Evolutionary conservation across 2,888 invertebrate species (phyloP), one percentile per base, ranked within the genome.

Genomic region (Willowsia nigromaculata): DNA sequence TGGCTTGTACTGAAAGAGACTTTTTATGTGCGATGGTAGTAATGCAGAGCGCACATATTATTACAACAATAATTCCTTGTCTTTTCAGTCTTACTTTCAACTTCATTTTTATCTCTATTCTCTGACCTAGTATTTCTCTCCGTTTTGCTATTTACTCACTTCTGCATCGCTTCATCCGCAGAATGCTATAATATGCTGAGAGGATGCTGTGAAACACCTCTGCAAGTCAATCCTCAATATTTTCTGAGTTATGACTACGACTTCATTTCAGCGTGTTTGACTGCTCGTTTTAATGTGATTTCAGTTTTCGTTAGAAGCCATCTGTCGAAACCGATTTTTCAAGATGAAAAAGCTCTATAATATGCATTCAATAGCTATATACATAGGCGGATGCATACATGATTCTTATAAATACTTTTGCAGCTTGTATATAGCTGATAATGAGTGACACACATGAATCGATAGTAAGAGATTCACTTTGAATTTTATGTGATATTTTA

Each of bases 61-160:
- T n/a, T 37, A 40, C 15, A 80, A 81, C 43, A 62, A 81, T 43
- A 43, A 81, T 62, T 43, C 40, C 81, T 81, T 80, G 43, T 81
- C 56, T 62, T 62, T 81, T 62, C 27, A 81, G 15, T 81, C 81
- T 62, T 43, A 81, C 81, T 62, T 62, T 62, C 81, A 81, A 81
- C 59, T 81, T 62, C 43, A 81, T 81, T 59, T 59, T 3, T 40
- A 59, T 59, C 9, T 43, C 9, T 43, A 13, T 9, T 13, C 43
- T 33, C 43, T 62, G 81, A 81, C 81, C 78, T 53, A 78, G 78
- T 78, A 62, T 81, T 81, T 81, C 22, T 62, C 43, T 43, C 43
- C 43, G 43, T 43, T 43, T 13, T n/a, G 5, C 43, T 43, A 13
- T 43, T 43, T 43, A 43, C 43, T 43, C 5, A n/a, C n/a, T n/a